A percentile compares a stretch with the other conserved stretches of the same genome.
These are phyloP conservation scores for Lithodes maja DNA, from an alignment of 2,888 invertebrate species.

Conservation along the genomic window DNA sequence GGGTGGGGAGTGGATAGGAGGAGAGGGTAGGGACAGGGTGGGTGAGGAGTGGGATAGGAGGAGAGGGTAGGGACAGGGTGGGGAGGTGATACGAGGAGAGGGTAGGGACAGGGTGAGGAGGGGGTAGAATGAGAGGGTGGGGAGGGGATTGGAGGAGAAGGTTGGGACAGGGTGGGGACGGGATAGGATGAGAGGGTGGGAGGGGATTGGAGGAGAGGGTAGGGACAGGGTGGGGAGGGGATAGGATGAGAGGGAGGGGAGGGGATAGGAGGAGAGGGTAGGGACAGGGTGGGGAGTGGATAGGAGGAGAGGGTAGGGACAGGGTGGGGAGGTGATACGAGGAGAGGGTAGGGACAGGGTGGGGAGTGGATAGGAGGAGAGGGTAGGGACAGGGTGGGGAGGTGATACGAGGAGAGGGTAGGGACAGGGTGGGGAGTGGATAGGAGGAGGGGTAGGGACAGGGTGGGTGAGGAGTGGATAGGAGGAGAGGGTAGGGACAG, in stretches of 20 bases:
- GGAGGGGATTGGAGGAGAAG: background rate
- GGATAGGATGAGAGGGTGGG: background rate
- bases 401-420: background rate
- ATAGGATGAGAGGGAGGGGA: too few relatives aligned
- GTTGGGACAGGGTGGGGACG: background rate
- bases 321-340: background rate
- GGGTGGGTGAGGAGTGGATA: background rate
- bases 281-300: background rate
- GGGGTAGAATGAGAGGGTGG: too few relatives aligned
- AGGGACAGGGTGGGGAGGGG: background rate
- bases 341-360: background rate
- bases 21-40: background rate
- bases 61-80: background rate
- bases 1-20: background rate
- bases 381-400: background rate
- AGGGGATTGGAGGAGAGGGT: background rate
- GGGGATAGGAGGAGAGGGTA: background rate
- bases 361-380: background rate
- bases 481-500: background rate
- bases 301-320: background rate
- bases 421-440: background rate
- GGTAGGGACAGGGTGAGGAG: background rate
- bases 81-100: background rate
- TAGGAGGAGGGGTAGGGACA: background rate
- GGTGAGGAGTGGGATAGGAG: background rate